Base-by-base conservation (phyloP, 2,888 invertebrate genomes). In the Parnassius apollo region DNA sequence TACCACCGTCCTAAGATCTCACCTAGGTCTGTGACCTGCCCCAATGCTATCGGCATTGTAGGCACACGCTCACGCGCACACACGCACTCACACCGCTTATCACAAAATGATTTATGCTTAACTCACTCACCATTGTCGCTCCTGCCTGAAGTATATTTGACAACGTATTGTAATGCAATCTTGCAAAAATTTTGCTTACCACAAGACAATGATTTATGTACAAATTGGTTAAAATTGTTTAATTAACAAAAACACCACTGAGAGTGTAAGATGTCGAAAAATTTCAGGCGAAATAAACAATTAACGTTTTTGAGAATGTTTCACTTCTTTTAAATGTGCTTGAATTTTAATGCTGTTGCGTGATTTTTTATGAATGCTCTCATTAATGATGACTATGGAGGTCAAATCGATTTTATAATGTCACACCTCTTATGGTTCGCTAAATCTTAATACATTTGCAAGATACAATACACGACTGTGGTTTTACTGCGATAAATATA, bases 21-120 rank as follows among this genome's bases (percentile, higher is more conserved):
- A 58, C 61, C 53, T 63, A 69, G 76, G 78, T 80, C 75, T 75
- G 74, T 66, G 78, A 80, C 80, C 79, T 77, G 76, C 72, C 74
- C 68, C 68, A 73, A 71, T 75, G 74, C 74, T 72, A 75, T 72
- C 74, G 66, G 61, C 56, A 61, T 35, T 53, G 48, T 59, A 13
- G 53, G 46, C 52, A 62, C 61, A 58, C 64, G 49, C 66, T 59
- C 60, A 66, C 73, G 73, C 73, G 70, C 72, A 71, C 42, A 61
- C 67, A 42, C 58, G 49, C 61, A 67, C 71, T 71, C 72, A 71
- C 71, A 70, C 25, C 64, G 65, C 48, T 61, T 62, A 59, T 68
- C 66, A 44, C 64, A 57, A 44, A 54, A 65, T 65, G 64, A 68
- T 68, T 68, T 65, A 69, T 66, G 59, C 59, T 65, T 64, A 60